Evolutionary conservation across 2,888 invertebrate species (phyloP).

Genomic region (Amphipyra berbera): DNA sequence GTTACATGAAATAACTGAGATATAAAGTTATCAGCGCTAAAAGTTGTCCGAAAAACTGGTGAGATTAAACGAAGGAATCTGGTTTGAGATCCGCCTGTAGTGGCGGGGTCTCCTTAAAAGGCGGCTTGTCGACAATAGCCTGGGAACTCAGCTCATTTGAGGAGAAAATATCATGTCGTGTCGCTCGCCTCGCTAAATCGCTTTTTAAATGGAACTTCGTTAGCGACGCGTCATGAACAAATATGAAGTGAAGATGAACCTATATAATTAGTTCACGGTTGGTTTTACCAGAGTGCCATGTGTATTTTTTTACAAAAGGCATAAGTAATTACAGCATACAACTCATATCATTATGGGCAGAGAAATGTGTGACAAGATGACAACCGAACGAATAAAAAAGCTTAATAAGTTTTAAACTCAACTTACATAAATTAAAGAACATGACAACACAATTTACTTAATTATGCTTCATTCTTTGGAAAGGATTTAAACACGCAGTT

Average conservation of each 20-base stretch:
- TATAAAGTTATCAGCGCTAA: conserved; percentile 59
- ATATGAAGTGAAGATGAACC: conserved; percentile 64
- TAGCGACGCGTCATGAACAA: conserved; percentile 62
- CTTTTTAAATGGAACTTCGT: conserved; percentile 80
- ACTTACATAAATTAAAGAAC: conserved; percentile 36
- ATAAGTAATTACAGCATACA: conserved; percentile 10
- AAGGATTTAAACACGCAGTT: conserved; percentile 33
- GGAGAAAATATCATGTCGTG: conserved; percentile 85
- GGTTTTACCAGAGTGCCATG: conserved; percentile 5
- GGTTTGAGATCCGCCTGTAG: conserved; percentile 84
- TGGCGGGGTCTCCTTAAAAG: conserved; percentile 78
- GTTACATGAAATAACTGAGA: conserved; percentile 46
- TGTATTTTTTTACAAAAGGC: conserved; percentile 18
- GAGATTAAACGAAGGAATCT: conserved; percentile 72
- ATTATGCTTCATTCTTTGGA: conserved; percentile 32
- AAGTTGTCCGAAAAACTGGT: conserved; percentile 54
- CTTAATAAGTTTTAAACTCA: conserved; percentile 9
- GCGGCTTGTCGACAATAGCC: conserved; percentile 85
- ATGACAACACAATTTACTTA: conserved; percentile 25
- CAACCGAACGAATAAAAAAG: conserved; percentile 16
- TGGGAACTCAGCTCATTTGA: conserved; percentile 89
- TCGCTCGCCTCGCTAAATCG: conserved; percentile 80
- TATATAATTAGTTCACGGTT: conserved; percentile 49
- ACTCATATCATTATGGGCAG: conserved; percentile 9
- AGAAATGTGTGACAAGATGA: conserved; percentile 31